phyloP scores from a whole-genome alignment of 1,140 invertebrate genomes.

The Aphaenogaster ashmeadi region DNA sequence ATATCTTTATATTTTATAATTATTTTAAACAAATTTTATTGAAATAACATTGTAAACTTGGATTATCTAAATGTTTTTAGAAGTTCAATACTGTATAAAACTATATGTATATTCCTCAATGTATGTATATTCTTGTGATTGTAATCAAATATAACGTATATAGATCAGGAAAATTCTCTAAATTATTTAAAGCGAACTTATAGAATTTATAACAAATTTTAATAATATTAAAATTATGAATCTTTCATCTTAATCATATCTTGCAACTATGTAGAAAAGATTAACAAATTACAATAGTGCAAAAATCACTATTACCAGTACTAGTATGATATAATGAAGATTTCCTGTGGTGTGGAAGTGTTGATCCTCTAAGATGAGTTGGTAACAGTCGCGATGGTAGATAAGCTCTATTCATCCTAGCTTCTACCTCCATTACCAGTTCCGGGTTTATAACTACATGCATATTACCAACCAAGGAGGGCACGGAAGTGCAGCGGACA shows the following conservation, averaged over 20 bases:
- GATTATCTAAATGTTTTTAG: background rate
- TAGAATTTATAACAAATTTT: background rate
- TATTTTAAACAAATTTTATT: background rate
- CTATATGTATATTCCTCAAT: background rate
- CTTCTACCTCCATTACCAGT: conserved; percentile 95
- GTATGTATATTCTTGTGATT: background rate
- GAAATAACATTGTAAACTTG: background rate
- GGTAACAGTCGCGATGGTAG: conserved; percentile 90
- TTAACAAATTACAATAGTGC: conserved; percentile 69
- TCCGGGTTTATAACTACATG: conserved; percentile 94
- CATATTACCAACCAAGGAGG: conserved; percentile 85
- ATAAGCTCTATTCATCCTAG: conserved; percentile 94
- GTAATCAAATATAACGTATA: background rate
- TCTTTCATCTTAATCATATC: background rate
- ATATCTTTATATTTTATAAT: background rate
- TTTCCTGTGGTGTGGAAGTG: conserved; percentile 85
- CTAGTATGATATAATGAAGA: conserved; percentile 84
- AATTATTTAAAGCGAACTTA: background rate
- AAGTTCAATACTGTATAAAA: conserved; percentile 6
- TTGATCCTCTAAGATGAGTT: conserved; percentile 83
- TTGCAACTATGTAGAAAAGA: conserved; percentile 59
- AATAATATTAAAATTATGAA: conserved; percentile 8
- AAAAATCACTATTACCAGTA: conserved; percentile 83
- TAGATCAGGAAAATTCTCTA: background rate
- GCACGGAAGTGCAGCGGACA: conserved; percentile 84